A percentile compares a stretch with the other conserved stretches of the same genome.
These are phyloP conservation scores for Clepsis dumicolana DNA, from an alignment of 2,888 invertebrate species.

Conservation along the genomic window DNA sequence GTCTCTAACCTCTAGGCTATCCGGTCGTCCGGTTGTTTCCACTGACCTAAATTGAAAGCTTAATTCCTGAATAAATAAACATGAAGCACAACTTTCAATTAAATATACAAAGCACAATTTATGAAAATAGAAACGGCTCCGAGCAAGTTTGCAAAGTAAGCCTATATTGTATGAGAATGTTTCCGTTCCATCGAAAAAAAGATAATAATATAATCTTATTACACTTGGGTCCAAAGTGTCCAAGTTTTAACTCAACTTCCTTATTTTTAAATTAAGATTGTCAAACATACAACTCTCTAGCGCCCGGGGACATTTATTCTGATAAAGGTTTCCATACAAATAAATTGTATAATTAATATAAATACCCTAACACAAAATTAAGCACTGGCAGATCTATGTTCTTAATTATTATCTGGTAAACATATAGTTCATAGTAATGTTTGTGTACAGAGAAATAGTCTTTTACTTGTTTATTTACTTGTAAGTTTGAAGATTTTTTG, in stretches of 20 bases:
- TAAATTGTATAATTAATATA: neutral
- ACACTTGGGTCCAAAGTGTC: conserved; percentile 1
- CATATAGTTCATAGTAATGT: too few relatives aligned
- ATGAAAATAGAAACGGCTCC: neutral
- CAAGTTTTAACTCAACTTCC: conserved; percentile 6
- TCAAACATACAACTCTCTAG: conserved; percentile 7
- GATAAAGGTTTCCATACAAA: conserved; percentile 9
- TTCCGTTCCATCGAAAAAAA: conserved; percentile 2
- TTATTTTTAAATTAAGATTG: conserved; percentile 25
- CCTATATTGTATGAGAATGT: neutral
- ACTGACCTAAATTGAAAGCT: too few relatives aligned
- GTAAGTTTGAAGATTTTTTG: too few relatives aligned
- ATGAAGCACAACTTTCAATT: too few relatives aligned
- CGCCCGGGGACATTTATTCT: neutral
- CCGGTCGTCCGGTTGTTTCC: too few relatives aligned
- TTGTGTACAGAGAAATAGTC: too few relatives aligned
- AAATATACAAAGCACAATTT: neutral
- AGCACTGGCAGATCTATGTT: too few relatives aligned
- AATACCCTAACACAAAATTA: neutral
- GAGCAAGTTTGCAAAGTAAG: neutral
- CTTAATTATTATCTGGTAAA: too few relatives aligned
- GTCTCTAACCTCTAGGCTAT: too few relatives aligned
- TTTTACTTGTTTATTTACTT: too few relatives aligned
- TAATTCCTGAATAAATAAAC: too few relatives aligned
- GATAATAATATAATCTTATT: conserved; percentile 3